phyloP scores from a whole-genome alignment of 1,140 invertebrate species.

The Leptestheria dahalacensis region DNA sequence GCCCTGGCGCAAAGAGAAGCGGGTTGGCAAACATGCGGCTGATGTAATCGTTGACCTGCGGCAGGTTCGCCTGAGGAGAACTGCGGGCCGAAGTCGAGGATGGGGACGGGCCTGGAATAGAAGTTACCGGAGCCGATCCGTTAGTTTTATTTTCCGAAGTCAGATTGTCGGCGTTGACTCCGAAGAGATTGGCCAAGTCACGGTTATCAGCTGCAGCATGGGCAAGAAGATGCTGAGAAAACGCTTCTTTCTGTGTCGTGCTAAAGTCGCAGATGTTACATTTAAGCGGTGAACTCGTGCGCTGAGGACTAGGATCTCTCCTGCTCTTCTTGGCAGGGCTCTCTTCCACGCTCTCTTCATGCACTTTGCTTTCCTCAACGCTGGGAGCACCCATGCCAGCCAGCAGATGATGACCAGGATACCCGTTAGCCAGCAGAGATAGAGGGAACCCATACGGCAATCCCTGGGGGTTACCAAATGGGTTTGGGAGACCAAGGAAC shows the following conservation, averaged over 20 bases:
- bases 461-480: constrained; percentile 10
- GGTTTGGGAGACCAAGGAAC: constrained; percentile 18
- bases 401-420: constrained; percentile 16
- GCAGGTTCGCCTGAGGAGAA: constrained; percentile 15
- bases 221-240: constrained; percentile 30
- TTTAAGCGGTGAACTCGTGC: constrained; percentile 19
- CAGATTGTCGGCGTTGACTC: background rate
- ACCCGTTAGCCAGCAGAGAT: background rate
- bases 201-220: constrained; percentile 29
- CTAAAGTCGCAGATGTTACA: constrained; percentile 32
- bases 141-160: background rate
- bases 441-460: constrained; percentile 17
- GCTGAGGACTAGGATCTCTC: constrained; percentile 19
- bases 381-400: constrained; percentile 11
- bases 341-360: background rate
- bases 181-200: constrained; percentile 24
- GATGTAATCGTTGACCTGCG: constrained; percentile 21
- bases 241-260: constrained; percentile 25
- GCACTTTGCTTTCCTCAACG: background rate
- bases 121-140: constrained; percentile 14
- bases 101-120: constrained; percentile 11
- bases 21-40: constrained; percentile 19
- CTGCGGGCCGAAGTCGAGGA: constrained; percentile 14
- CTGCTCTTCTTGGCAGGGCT: constrained; percentile 1
- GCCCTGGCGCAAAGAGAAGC: constrained; percentile 16